Conservation (phyloP, 2,888 invertebrate genomes). For the Notodonta dromedarius region DNA sequence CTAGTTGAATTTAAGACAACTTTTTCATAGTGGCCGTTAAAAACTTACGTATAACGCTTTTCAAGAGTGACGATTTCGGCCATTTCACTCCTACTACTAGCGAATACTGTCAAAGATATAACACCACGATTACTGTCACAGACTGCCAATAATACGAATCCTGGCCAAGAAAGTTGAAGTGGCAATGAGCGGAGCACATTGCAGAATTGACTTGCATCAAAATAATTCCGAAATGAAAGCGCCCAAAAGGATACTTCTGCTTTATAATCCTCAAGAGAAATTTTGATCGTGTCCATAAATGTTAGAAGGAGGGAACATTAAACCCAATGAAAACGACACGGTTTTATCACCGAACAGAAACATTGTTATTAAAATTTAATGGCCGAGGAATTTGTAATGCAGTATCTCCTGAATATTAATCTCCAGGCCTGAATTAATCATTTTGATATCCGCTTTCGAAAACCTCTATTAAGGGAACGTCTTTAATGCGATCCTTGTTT, state of each 20-base stretch:
- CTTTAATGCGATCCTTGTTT: not conserved
- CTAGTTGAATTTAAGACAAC: too few relatives aligned
- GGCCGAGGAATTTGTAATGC: slow-evolving; percentile 22
- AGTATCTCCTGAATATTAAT: slow-evolving; percentile 25
- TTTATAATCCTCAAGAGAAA: slow-evolving; percentile 10
- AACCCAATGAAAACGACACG: slow-evolving; percentile 17
- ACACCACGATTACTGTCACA: too few relatives aligned
- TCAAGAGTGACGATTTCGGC: too few relatives aligned
- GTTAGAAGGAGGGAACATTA: slow-evolving; percentile 28
- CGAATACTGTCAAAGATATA: too few relatives aligned
- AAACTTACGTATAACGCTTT: too few relatives aligned
- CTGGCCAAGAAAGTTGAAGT: too few relatives aligned
- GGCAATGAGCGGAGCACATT: too few relatives aligned
- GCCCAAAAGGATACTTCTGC: not conserved
- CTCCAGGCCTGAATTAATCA: slow-evolving; percentile 15
- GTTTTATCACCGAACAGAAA: slow-evolving; percentile 28
- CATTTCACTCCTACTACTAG: too few relatives aligned
- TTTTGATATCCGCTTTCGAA: slow-evolving; percentile 4
- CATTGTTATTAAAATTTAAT: slow-evolving; percentile 27
- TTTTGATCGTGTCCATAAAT: slow-evolving; percentile 28
- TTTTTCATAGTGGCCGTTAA: too few relatives aligned
- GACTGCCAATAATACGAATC: too few relatives aligned
- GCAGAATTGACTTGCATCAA: not conserved
- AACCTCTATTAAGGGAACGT: not conserved
- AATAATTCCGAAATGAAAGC: not conserved